Evolutionary conservation across 2,888 invertebrate species (phyloP).

Genomic region (Margaritifera margaritifera): DNA sequence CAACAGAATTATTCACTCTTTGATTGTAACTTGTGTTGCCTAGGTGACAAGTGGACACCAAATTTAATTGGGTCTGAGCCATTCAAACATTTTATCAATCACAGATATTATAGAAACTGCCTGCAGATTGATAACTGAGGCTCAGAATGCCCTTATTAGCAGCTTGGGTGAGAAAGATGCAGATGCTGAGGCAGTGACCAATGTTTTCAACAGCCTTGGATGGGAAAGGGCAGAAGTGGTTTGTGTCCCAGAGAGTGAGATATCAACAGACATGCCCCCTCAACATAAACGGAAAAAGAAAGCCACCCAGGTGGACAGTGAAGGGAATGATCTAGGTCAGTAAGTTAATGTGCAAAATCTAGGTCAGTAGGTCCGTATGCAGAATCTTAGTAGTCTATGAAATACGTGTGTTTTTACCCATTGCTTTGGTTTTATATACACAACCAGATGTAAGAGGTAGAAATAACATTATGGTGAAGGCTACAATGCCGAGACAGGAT

Average conservation of each 20-base stretch:
- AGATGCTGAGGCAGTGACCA: neutral
- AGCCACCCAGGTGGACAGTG: slow-evolving; percentile 38
- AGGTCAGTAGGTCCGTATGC: too few species aligned
- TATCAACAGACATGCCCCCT: slow-evolving; percentile 9
- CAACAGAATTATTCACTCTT: too few species aligned
- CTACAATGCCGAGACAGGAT: too few species aligned
- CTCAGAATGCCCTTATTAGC: neutral
- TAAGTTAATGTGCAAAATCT: neutral
- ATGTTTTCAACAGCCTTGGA: slow-evolving; percentile 51
- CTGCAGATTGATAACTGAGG: neutral
- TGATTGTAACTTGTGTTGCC: too few species aligned
- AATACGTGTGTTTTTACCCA: too few species aligned
- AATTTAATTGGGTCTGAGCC: too few species aligned
- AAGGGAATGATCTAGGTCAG: slow-evolving; percentile 55
- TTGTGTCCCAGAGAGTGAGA: slow-evolving; percentile 21
- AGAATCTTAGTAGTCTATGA: too few species aligned
- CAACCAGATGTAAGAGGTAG: too few species aligned
- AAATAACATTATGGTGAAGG: too few species aligned
- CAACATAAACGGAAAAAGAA: slow-evolving; percentile 31
- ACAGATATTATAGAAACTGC: neutral
- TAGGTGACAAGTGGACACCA: too few species aligned
- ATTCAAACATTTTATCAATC: too few species aligned
- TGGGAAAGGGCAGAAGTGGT: slow-evolving; percentile 59
- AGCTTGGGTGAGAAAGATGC: neutral
- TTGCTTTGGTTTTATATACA: too few species aligned